Conservation (phyloP, 1,140 invertebrate genomes). For the Saccostrea glomerata region DNA sequence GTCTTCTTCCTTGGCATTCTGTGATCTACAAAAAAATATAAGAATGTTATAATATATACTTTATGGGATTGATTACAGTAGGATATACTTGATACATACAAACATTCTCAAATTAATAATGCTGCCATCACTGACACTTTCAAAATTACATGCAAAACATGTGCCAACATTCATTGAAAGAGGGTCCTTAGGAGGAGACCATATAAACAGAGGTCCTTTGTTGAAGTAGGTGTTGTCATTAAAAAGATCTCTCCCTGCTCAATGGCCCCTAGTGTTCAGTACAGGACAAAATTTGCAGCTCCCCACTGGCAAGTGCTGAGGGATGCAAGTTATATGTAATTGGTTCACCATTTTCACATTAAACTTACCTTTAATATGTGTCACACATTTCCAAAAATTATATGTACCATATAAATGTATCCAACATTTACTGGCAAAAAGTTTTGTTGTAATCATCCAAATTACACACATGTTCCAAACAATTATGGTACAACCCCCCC, state of each 20-base stretch:
- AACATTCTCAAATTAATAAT: slow-evolving; percentile 6
- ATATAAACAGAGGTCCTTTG: too few species aligned
- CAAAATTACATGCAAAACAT: not conserved
- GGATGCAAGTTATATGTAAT: not conserved
- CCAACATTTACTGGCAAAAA: slow-evolving; percentile 3
- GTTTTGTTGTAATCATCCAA: too few species aligned
- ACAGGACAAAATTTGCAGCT: too few species aligned
- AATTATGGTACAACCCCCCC: too few species aligned
- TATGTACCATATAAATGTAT: not conserved
- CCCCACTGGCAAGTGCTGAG: not conserved
- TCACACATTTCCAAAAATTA: slow-evolving; percentile 13
- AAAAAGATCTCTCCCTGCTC: too few species aligned
- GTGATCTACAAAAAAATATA: slow-evolving; percentile 18
- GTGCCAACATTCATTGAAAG: not conserved
- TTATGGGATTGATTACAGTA: not conserved
- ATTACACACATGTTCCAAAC: too few species aligned
- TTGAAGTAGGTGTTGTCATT: too few species aligned
- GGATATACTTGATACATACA: not conserved
- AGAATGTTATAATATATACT: not conserved
- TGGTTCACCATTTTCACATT: not conserved
- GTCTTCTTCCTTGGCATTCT: slow-evolving; percentile 34
- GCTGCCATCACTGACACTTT: not conserved
- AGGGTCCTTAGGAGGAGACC: too few species aligned
- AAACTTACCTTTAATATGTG: not conserved
- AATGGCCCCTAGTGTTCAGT: too few species aligned